A percentile compares a stretch with the other conserved stretches of the same genome.
phyloP scores from a whole-genome alignment of 2,113 vertebrate genomes.

The Echinops telfairi region DNA sequence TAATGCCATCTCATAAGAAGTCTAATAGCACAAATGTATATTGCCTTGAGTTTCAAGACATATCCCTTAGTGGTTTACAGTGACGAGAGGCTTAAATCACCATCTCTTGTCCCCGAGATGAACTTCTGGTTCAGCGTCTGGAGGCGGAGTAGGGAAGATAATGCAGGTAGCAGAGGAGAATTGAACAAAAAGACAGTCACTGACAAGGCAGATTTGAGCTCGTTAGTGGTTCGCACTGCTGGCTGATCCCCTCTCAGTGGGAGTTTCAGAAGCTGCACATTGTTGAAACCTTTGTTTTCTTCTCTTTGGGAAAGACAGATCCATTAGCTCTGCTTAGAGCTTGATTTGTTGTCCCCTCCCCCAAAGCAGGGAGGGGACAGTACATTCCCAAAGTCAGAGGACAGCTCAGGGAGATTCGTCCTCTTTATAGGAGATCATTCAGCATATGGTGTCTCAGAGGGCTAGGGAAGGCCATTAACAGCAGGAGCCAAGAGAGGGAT shows the following conservation, averaged over 20 bases:
- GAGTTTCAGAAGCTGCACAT: conserved; percentile 44
- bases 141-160: neutral
- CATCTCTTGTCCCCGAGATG: conserved; percentile 42
- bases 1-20: conserved; percentile 3
- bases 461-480: conserved; percentile 4
- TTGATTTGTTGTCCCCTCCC: neutral
- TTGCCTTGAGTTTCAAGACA: conserved; percentile 44
- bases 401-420: conserved; percentile 22
- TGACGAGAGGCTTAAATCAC: conserved; percentile 1
- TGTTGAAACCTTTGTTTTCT: conserved; percentile 59
- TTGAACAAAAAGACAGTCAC: conserved; percentile 57
- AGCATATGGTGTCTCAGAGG: conserved; percentile 55
- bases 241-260: conserved; percentile 39
- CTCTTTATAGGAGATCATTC: conserved; percentile 49
- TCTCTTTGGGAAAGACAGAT: conserved; percentile 52
- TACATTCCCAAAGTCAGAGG: conserved; percentile 65
- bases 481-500: conserved; percentile 24
- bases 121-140: conserved; percentile 47
- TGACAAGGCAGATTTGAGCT: conserved; percentile 42
- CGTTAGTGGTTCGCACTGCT: neutral
- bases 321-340: conserved; percentile 35
- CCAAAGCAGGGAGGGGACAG: neutral
- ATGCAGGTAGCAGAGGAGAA: conserved; percentile 13
- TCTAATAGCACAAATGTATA: neutral
- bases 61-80: conserved; percentile 21